Base-by-base conservation (phyloP, 1,140 invertebrate genomes). In the Drosophila azteca region DNA sequence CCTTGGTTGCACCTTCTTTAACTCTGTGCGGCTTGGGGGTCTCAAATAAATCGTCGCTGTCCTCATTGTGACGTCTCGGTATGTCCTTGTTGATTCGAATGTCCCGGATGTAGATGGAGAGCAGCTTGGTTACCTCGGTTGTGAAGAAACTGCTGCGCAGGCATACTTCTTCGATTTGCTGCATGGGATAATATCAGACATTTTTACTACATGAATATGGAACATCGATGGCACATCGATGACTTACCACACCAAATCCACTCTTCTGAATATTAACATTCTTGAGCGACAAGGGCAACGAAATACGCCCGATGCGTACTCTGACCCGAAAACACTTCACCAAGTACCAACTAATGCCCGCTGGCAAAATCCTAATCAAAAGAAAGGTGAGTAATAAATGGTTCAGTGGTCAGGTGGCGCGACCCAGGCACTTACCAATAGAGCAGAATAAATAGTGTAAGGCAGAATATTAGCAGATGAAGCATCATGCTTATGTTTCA, bases 111-210 rank as follows among this genome's bases (percentile, higher is more conserved):
- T 97, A 95, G 29, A 98, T 94, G 7, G 96, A 96, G 17, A 98
- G 90, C 7, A 98, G 92, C 92, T 98, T 98, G 20, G 96, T 97
- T 24, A 97, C 95, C 72, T 97, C 96, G 8, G 96, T 97, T 90
- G 97, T 98, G 58, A 98, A 94, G 89, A 97, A 95, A 92, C 97
- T 97, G 90, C 97, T 98, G 15, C 96, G 94, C 58, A 98, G 94
- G 79, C 96, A 95, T 58, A 98, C 94, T 91, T 97, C 95, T 81
- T 97, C 96, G 67, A 98, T 95, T 93, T 97, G 95, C 96, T 98
- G 82, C 15, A 7, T 4, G 15, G 55, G 54, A 57, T 53, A 57
- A 57, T 53, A 9, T 53, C 22, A 52, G 58, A 15, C 35, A 26
- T n/a, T 15, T n/a, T 13, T 29, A 11, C 15, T 26, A 22, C 22